Base-by-base conservation (phyloP, 2,888 invertebrate genomes). In the Hirtodrosophila trivittata region DNA sequence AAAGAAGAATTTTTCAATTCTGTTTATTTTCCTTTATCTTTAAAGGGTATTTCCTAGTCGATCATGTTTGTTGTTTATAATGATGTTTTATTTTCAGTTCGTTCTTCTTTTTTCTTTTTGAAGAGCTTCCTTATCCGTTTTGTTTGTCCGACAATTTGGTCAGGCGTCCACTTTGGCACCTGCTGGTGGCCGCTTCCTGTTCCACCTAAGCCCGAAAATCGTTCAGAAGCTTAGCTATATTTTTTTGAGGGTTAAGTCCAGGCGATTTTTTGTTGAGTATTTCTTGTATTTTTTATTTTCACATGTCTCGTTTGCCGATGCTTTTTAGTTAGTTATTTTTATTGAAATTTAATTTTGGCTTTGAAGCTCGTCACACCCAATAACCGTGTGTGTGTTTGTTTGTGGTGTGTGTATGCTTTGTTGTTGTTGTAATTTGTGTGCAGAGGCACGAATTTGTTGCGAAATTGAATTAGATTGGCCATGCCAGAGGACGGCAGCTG, bases 381-480 rank as follows among this genome's bases (percentile, higher is more conserved):
- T 81, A 71, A 67, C 45, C 14, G 9, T 41, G 3, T 41, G 43
- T 64, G 38, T 58, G 46, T 50, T 45, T 49, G 38, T 28, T 45
- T 37, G 33, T 41, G 28, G 58, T 42, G 7, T 42, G 57, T 41
- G 42, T 43, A 9, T 28, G 28, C 28, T 28, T 28, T 28, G 30
- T 45, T 57, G 45, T 16, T 33, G 41, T 38, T 45, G 42, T 5
- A 62, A 12, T 42, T 62, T 28, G 28, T 28, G 9, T 49, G 28
- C 33, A 41, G 41, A 41, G 69, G 72, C 83, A 82, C 69, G 80
- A 86, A 70, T 80, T 80, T 78, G 80, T 66, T 75, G 63, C 60
- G 52, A 72, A 86, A 82, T 82, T 82, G 77, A 84, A 86, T 82
- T 82, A 86, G 75, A 84, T 81, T 80, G 83, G 80, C 65, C 38